Percentiles rank a stretch among this genome's conserved stretches.
Evolutionary conservation across 37 sponge, comb jelly and placozoan species (phyloP).

Genomic region (Geodia barretti): DNA sequence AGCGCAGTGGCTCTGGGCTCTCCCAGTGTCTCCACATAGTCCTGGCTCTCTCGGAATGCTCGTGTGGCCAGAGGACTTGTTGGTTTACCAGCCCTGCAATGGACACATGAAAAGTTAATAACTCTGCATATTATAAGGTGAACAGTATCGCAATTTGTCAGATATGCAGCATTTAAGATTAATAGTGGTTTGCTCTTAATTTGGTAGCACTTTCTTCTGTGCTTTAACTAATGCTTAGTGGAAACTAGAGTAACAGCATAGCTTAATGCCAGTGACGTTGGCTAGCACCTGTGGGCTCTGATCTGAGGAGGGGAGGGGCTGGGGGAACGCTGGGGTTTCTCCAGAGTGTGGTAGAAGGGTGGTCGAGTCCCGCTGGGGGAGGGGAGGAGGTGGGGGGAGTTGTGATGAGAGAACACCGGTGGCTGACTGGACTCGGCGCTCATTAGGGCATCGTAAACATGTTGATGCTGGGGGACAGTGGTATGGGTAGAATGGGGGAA

Average conservation of each 20-base stretch:
- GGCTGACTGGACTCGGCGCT: not conserved
- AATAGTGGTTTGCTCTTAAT: no score
- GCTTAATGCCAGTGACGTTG: no score
- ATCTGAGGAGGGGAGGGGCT: not conserved
- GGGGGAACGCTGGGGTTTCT: not conserved
- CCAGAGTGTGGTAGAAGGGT: conserved; percentile 1
- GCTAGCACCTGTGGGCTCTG: no score
- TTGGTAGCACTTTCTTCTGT: no score
- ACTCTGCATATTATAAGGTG: no score
- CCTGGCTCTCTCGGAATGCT: no score
- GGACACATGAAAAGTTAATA: no score
- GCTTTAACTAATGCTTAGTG: no score
- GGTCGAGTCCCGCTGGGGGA: not conserved
- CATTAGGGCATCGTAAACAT: not conserved
- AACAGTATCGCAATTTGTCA: not conserved
- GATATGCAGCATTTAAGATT: no score
- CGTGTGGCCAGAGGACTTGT: not conserved
- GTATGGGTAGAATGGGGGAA: not conserved
- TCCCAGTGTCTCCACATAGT: no score
- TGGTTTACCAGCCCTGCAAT: not conserved
- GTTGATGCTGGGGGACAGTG: not conserved
- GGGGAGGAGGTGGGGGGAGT: not conserved
- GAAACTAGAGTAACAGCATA: no score
- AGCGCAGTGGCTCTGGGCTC: not conserved
- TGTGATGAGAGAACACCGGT: not conserved